These are phyloP conservation scores for Microplitis manilae DNA, from an alignment of 2,888 invertebrate species.

Conservation along the genomic window DNA sequence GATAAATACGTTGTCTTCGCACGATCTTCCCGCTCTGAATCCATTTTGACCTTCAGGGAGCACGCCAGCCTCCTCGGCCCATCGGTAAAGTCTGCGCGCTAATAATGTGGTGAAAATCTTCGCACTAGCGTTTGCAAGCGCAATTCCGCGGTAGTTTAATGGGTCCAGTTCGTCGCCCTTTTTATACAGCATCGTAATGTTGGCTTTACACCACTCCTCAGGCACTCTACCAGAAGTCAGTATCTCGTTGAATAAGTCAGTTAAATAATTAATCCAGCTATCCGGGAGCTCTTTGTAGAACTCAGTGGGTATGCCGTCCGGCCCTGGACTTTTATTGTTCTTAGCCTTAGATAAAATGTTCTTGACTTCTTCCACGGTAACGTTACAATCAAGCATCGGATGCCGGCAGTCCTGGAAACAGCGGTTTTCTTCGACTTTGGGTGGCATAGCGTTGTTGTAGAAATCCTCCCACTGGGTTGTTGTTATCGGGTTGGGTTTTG, in stretches of 20 bases:
- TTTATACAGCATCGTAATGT: constrained; percentile 34
- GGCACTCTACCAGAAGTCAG: constrained; percentile 43
- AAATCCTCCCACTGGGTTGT: too few species aligned
- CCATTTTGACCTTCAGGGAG: constrained; percentile 48
- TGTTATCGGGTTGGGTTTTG: too few species aligned
- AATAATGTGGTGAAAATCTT: constrained; percentile 52
- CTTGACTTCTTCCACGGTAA: too few species aligned
- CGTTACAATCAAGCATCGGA: too few species aligned
- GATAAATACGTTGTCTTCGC: constrained; percentile 47
- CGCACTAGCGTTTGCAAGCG: constrained; percentile 41
- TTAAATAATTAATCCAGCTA: background rate
- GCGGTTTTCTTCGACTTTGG: too few species aligned
- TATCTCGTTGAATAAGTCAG: constrained; percentile 45
- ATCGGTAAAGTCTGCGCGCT: constrained; percentile 41
- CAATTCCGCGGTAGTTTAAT: constrained; percentile 50
- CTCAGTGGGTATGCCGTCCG: background rate
- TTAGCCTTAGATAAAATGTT: background rate
- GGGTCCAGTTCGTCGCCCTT: constrained; percentile 42
- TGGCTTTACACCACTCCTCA: constrained; percentile 42
- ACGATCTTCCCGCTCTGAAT: constrained; percentile 40
- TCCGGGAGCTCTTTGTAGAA: constrained; percentile 27
- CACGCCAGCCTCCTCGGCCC: constrained; percentile 39
- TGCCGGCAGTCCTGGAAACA: too few species aligned
- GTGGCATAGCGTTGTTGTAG: too few species aligned
- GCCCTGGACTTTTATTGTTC: constrained; percentile 27